Evolutionary conservation across 2,113 vertebrate species (phyloP), one percentile per base, ranked within the genome.

Genomic region (Taurulus bubalis): DNA sequence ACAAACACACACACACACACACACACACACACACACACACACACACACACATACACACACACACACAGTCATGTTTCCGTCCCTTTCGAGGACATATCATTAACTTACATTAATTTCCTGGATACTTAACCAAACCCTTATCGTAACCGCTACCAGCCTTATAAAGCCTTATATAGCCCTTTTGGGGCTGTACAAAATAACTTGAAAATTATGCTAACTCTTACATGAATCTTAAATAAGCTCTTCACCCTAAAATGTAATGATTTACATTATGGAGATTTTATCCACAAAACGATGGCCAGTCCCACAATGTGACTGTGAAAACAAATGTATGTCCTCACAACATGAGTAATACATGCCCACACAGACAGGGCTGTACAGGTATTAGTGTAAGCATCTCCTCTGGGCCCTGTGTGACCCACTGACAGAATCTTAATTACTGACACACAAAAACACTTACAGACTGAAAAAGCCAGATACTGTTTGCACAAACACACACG

Each of bases 381-480:
- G 75, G 63, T 80, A 87, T 63, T 77, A 24, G 32, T 55, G 16
- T 58, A 85, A 82, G 73, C 45, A 28, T 67, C 28, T 69, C 78
- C 83, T 69, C 79, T 51, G 65, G 78, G 78, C 60, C 71, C 42
- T 49, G 36, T 71, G 75, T 62, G 78, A 73, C 86, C 86, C 85
- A 86, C 77, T 83, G 80, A 82, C 65, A 85, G 60, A 85, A 91
- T 82, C 77, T 90, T 82, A 89, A 92, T 87, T 72, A 80, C 66
- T 71, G 69, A 90, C 90, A 92, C 78, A 87, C 34, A 73, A 87
- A 90, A 92, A 81, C 75, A 71, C 82, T 91, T 90, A 80, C 5
- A 82, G 66, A 56, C 42, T 42, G 20, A 38, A 84, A 63, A 56
- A 75, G 26, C 60, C 14, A 74, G 75, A 73, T 66, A 47, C 42